These are phyloP conservation scores for Mugil cephalus DNA, from an alignment of 2,113 vertebrate species.

Conservation along the genomic window DNA sequence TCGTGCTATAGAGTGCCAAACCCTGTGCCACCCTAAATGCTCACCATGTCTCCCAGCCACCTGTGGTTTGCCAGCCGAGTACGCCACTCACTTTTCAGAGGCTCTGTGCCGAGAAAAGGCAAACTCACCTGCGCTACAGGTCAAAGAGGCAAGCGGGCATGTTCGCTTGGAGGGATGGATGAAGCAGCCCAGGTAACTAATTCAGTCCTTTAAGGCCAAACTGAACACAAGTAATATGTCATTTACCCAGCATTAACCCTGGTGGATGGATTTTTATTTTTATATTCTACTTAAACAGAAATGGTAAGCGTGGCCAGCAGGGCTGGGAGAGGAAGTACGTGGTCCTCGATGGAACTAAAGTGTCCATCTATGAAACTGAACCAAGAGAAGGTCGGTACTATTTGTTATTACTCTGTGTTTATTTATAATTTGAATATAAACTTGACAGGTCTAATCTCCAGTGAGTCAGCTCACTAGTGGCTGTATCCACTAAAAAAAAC, in stretches of 20 bases:
- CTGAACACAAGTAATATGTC: neutral
- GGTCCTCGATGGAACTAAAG: constrained; percentile 95
- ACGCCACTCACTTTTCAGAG: constrained; percentile 94
- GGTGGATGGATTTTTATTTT: neutral
- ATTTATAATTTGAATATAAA: neutral
- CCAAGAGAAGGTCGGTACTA: constrained; percentile 92
- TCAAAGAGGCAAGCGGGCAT: constrained; percentile 91
- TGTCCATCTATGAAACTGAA: constrained; percentile 94
- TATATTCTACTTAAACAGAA: constrained; percentile 82
- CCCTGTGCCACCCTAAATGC: constrained; percentile 98
- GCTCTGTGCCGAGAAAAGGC: constrained; percentile 95
- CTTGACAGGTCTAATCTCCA: neutral
- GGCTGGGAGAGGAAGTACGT: constrained; percentile 99
- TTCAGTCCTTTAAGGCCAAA: neutral
- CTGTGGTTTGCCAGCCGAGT: constrained; percentile 95
- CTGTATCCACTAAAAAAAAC: neutral
- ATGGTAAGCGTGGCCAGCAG: constrained; percentile 95
- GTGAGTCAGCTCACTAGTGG: neutral
- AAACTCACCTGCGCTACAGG: constrained; percentile 93
- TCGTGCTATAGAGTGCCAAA: constrained; percentile 89
- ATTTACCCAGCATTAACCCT: constrained; percentile 2
- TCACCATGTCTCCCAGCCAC: constrained; percentile 97
- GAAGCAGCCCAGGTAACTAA: constrained; percentile 94
- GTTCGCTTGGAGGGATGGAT: constrained; percentile 98
- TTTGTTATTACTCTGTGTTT: neutral